A percentile compares a stretch with the other conserved stretches of the same genome.
These are phyloP conservation scores for Ligdia adustata DNA, from an alignment of 2,888 invertebrate species.

Conservation along the genomic window DNA sequence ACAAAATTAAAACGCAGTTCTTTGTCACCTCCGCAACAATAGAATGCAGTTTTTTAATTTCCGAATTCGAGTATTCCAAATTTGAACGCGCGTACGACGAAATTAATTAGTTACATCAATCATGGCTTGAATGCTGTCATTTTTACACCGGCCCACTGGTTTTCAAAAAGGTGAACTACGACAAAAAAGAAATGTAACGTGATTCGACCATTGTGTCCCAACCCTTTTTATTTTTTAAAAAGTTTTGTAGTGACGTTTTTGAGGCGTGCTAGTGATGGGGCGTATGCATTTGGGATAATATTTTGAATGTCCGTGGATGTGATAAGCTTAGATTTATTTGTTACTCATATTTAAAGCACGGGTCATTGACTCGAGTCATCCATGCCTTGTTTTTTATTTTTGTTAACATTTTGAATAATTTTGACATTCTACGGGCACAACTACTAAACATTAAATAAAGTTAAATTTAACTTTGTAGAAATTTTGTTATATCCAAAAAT, in stretches of 20 bases:
- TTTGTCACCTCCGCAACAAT: conserved; percentile 57
- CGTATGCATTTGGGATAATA: conserved; percentile 65
- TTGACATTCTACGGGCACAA: no score
- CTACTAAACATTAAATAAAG: no score
- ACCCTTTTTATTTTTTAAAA: conserved; percentile 55
- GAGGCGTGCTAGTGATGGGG: conserved; percentile 59
- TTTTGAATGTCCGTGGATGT: conserved; percentile 60
- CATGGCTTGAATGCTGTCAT: conserved; percentile 72
- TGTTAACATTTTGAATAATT: no score
- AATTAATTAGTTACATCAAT: conserved; percentile 84
- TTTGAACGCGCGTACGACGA: conserved; percentile 66
- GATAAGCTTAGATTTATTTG: conserved; percentile 48
- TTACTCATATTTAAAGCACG: conserved; percentile 24
- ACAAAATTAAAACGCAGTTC: conserved; percentile 51
- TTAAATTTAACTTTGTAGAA: no score
- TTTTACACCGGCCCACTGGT: conserved; percentile 66
- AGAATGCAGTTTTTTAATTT: conserved; percentile 62
- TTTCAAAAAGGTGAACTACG: conserved; percentile 63
- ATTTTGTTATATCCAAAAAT: no score
- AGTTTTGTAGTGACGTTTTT: conserved; percentile 56
- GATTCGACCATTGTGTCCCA: conserved; percentile 73
- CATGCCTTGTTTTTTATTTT: not conserved
- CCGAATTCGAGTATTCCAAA: conserved; percentile 66
- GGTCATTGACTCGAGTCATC: conserved; percentile 19
- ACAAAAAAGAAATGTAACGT: conserved; percentile 71